phyloP scores from a whole-genome alignment of 2,113 vertebrate genomes.

The Bos taurus region DNA sequence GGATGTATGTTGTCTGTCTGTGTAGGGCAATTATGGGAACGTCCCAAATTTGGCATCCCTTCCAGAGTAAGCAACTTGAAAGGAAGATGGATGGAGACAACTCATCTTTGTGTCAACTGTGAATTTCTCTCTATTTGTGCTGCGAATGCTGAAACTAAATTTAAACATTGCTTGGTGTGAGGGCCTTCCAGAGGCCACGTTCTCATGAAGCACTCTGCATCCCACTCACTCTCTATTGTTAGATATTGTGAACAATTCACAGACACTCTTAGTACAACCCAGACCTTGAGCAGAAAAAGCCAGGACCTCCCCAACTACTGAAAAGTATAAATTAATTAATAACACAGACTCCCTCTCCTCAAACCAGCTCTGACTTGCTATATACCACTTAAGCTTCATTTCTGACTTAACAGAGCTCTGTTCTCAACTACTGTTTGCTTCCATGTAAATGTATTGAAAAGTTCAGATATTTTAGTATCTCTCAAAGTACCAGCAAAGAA shows the following conservation, averaged over 20 bases:
- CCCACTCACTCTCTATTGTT: not conserved
- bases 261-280: not conserved
- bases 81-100: conserved; percentile 48
- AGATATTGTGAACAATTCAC: not conserved
- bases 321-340: not conserved
- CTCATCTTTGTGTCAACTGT: conserved; percentile 46
- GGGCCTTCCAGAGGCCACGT: conserved; percentile 39
- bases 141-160: conserved; percentile 46
- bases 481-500: not conserved
- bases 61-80: conserved; percentile 39
- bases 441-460: not conserved
- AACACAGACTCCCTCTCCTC: not conserved
- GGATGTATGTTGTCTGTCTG: not conserved
- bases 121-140: conserved; percentile 50
- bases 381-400: not conserved
- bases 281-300: not conserved
- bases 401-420: not conserved
- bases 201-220: not conserved
- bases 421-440: not conserved
- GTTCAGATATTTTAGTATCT: not conserved
- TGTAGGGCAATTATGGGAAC: not conserved
- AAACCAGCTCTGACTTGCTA: not conserved
- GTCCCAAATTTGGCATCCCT: not conserved
- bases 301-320: not conserved
- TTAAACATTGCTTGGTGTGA: conserved; percentile 38